Base-by-base conservation (phyloP, 2,797 vertebrate species). In the Enteromius paludinosus region DNA sequence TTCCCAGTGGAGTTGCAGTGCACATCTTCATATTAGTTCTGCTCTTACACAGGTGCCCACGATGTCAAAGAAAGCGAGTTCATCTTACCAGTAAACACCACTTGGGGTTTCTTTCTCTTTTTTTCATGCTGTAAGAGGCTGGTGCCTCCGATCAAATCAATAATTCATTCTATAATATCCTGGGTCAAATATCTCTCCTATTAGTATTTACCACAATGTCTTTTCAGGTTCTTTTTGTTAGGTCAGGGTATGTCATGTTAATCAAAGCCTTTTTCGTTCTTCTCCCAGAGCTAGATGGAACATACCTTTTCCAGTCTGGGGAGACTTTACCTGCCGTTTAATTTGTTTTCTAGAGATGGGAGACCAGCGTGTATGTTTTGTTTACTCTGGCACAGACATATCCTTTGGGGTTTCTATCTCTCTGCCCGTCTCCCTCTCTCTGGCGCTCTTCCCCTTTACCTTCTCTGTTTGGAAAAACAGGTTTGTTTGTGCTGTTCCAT, bases 81-180 rank as follows among this genome's bases (percentile, higher is more conserved):
- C 83, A 85, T 87, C 84, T 87, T 72, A 81, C 70, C 61, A 66
- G 84, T 82, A 87, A 78, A 86, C 78, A 86, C 62, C 82, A 79
- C 83, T 71, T 74, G 69, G 75, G 83, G 76, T 85, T 85, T 85
- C 68, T 45, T 47, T 65, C 7, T 64, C 1, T 64, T 87, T 86
- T 87, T 87, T 72, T 71, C 62, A 33, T 75, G 64, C 81, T 80
- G 83, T 84, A 84, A 84, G 84, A 87, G 75, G 56, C 70, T 81
- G 56, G 65, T 78, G 82, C 69, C 82, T 79, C 82, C 52, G 66
- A 85, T 86, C 84, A 82, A 87, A 88, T 88, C 85, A 87, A 88
- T 88, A 89, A 88, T 87, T 86, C 83, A 88, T 85, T 65, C 66
- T 49, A 92, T 89, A 91, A 87, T 90, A 88, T 89, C 90, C 89